These are phyloP conservation scores for Microplitis demolitor DNA, from an alignment of 1,140 invertebrate genomes.

Conservation along the genomic window DNA sequence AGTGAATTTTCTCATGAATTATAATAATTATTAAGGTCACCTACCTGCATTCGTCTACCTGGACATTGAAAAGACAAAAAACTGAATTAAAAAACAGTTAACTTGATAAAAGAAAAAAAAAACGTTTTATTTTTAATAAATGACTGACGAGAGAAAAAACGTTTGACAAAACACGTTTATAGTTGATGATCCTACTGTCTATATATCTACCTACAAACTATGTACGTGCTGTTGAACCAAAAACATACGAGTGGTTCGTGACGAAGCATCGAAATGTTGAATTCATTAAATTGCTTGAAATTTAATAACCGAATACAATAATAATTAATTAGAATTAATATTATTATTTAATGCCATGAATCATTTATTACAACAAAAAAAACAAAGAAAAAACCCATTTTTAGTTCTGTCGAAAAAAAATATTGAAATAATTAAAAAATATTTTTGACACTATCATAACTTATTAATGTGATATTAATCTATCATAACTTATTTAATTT, in stretches of 20 bases:
- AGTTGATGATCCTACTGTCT: constrained; percentile 15
- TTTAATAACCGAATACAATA: background rate
- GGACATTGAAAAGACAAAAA: constrained; percentile 2
- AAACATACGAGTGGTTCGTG: constrained; percentile 2
- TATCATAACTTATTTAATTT: too few relatives aligned
- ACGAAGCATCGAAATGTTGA: constrained; percentile 19
- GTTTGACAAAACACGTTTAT: constrained; percentile 7
- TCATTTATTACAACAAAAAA: too few relatives aligned
- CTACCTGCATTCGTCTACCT: constrained; percentile 9
- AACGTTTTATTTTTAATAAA: constrained; percentile 16
- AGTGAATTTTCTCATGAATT: background rate
- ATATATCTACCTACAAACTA: background rate
- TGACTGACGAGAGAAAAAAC: constrained; percentile 13
- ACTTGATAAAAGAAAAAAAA: constrained; percentile 11
- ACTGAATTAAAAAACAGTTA: background rate
- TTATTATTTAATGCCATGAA: background rate
- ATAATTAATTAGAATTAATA: background rate
- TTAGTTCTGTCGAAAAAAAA: too few relatives aligned
- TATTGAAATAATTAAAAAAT: too few relatives aligned
- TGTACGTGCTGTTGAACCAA: background rate
- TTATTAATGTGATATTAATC: too few relatives aligned
- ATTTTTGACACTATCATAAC: too few relatives aligned
- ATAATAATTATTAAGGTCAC: background rate
- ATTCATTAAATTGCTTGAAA: constrained; percentile 9
- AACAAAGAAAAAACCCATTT: too few relatives aligned